Evolutionary conservation across 2,888 invertebrate species (phyloP), one percentile per base, ranked within the genome.

Genomic region (Volucella zonaria): DNA sequence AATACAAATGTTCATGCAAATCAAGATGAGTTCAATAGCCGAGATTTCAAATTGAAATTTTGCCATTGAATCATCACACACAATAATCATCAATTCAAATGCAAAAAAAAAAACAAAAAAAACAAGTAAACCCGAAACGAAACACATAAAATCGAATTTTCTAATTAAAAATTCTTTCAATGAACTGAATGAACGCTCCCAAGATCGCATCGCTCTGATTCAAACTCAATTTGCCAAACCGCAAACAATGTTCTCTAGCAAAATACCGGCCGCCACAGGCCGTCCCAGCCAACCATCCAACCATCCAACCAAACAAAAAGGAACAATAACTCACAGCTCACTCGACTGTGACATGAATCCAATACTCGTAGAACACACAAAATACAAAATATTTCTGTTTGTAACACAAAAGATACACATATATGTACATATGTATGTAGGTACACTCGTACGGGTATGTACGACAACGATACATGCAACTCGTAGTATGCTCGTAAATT

Each of bases 321-420:
- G 9, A 67, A 56, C 59, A 56, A 73, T 77, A 43, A 66, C 54
- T 67, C 56, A 68, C 45, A 78, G 64, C 40, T 67, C 82, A 74
- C 47, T 82, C 78, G 68, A 42, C 78, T 82, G 68, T 78, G 74
- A 74, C 73, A 82, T 64, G 40, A 47, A 58, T 74, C 68, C 66
- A 67, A 82, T 82, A 23, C 18, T 23, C 2, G 18, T 23, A 38
- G 43, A 52, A 77, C 47, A 71, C n/a, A 51, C 4, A 58, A 14
- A 49, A 49, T 2, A 31, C 40, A 40, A 14, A 66, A 52, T 15
- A 56, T 23, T 15, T 18, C 42, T 56, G 18, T 42, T 54, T 15
- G 38, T 54, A 56, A 70, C 42, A 78, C 40, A 64, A 66, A 14
- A 40, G 45, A 49, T 10, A 68, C 43, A 58, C 38, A 31, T 43